A percentile compares a stretch with the other conserved stretches of the same genome.
Evolutionary conservation across 2,888 invertebrate species (phyloP).

Genomic region (Rhingia campestris): DNA sequence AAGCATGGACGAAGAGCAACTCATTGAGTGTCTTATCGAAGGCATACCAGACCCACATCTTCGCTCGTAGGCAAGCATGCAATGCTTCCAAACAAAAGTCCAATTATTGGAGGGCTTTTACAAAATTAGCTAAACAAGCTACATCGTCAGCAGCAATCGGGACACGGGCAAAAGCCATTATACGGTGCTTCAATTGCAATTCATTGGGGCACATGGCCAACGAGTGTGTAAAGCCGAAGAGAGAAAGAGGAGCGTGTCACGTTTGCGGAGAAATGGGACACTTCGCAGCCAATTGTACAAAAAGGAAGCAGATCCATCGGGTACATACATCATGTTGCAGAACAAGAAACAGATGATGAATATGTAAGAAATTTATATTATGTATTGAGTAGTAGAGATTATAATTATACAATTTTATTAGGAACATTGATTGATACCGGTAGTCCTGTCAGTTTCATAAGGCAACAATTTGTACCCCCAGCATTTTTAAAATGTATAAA

Average conservation of each 20-base stretch:
- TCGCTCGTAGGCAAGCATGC: neutral
- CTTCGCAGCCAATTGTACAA: constrained; percentile 9
- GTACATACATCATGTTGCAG: neutral
- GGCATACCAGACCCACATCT: constrained; percentile 4
- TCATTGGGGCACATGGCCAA: constrained; percentile 30
- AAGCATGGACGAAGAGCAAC: neutral
- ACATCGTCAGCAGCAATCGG: constrained; percentile 4
- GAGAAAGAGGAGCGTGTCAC: constrained; percentile 42
- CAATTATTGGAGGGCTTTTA: constrained; percentile 20
- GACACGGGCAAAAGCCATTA: neutral
- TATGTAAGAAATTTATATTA: neutral
- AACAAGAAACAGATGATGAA: neutral
- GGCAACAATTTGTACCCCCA: constrained; percentile 12
- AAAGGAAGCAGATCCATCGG: neutral
- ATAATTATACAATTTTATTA: too few species aligned
- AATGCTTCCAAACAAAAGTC: neutral
- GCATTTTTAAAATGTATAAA: neutral
- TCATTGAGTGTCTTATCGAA: constrained; percentile 2
- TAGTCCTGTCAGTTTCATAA: neutral
- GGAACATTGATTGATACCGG: too few species aligned
- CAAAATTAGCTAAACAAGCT: neutral
- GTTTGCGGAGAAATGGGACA: constrained; percentile 39
- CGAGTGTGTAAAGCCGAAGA: constrained; percentile 33
- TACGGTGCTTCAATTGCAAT: constrained; percentile 34
- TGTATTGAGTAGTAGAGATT: constrained; percentile 6